Base-by-base conservation (phyloP, 1,140 invertebrate genomes). In the Rhyacophila brunnea region DNA sequence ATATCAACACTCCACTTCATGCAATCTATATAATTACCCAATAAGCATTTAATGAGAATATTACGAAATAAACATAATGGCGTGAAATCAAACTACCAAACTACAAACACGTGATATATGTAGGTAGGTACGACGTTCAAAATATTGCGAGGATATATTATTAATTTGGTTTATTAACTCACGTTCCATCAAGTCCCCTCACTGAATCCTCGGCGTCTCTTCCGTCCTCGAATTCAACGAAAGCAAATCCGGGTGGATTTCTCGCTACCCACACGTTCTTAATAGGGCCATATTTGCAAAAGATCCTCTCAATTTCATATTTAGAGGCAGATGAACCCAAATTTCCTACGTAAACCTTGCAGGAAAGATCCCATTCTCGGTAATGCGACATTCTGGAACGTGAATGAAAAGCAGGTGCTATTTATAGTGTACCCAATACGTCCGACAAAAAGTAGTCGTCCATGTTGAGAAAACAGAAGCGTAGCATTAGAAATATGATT, bases 341-440 rank as follows among this genome's bases (percentile, higher is more conserved):
- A 77, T 98, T 97, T 15, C 97, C 97, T n/a, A 99, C 93, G 74
- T 99, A 99, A 0, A 99, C 94, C 79, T 99, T 99, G 75, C 94
- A 97, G 15, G 93, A 92, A 35, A 95, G 77, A 71, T 94, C 91
- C 91, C 93, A 95, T 74, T 95, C 91, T 56, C 92, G 85, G 76
- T 92, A 92, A 60, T 90, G 84, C 62, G 86, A 87, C 85, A 86
- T 86, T 59, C 61, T 72, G 23, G n/a, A 51, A 42, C 9, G 9
- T 28, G 9, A 28, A 28, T 28, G 9, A 5, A 5, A 47, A 32
- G 13, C 5, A 6, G 15, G n/a, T 4, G n/a, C 11, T 13, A 40
- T 40, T 40, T 13, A 15, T 13, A 15, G 38, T n/a, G 4, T 4
- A n/a, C 2, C n/a, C 3, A 40, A n/a, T 13, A 6, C 15, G 11